Base-by-base conservation (phyloP, 2,113 vertebrate species). In the Ardeotis arabs region DNA sequence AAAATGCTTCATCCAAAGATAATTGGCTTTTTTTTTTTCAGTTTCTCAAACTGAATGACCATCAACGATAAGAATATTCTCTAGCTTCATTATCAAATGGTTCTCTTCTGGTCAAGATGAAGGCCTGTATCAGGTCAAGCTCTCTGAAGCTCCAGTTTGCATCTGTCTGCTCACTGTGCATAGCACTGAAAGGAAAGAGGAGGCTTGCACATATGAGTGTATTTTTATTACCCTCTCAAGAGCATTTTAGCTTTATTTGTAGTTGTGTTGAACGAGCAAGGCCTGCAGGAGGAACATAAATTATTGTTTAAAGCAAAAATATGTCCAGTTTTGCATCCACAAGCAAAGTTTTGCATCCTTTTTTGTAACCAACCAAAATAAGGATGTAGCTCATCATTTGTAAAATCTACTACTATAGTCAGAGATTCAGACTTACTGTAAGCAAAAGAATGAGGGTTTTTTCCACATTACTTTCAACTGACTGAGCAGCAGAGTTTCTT, bases 1-100 rank as follows among this genome's bases (percentile, higher is more conserved):
- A 97, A 97, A 97, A 80, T 70, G 37, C 41, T 97, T 97, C 81
- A 96, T 84, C 66, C 89, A 97, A 91, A 97, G 78, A 95, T 91
- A 96, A 95, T 59, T 91, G 67, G 16, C 18, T 29, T 59, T 37
- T 29, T 53, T 39, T 35, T 35, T 35, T 35, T 35, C 35, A 35
- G 35, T 35, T 35, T 35, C 35, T 35, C 35, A 35, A 97, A 84
- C 55, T 49, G 73, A 97, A 89, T 90, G 50, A 78, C 50, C 47
- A 58, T 33, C 73, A 78, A 83, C 63, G 94, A 76, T 60, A 78
- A 77, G 63, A 93, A 93, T 80, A 91, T 77, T 63, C 74, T 91
- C 73, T 93, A 95, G 60, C 84, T 87, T 78, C 85, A 58, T 92
- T 79, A 66, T 44, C 89, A 94, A 88, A 73, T 76, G 10, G 3